Percentiles rank a stretch among this genome's conserved stretches.
Evolutionary conservation across 2,113 vertebrate genomes (phyloP).

Genomic region (Atractosteus spatula): DNA sequence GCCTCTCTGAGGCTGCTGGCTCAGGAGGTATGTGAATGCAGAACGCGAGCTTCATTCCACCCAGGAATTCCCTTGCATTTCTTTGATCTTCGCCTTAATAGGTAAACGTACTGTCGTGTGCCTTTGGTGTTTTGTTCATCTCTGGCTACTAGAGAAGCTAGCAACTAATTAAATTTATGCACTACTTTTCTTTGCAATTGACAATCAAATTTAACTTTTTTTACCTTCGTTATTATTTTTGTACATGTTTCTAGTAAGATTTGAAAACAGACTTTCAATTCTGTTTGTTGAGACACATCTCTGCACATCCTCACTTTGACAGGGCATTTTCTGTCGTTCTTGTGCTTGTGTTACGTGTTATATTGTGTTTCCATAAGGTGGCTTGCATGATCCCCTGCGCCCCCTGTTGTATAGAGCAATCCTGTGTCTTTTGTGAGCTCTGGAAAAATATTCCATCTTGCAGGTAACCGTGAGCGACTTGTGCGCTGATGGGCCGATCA

Average conservation of each 20-base stretch:
- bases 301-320: too few relatives aligned
- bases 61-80: background rate
- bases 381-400: background rate
- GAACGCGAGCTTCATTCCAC: background rate
- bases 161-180: background rate
- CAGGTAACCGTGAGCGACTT: conserved; percentile 61
- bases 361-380: background rate
- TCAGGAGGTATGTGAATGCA: conserved; percentile 64
- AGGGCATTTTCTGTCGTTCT: too few relatives aligned
- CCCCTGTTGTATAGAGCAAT: background rate
- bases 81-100: background rate
- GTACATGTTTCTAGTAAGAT: too few relatives aligned
- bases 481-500: conserved; percentile 46
- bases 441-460: background rate
- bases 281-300: too few relatives aligned
- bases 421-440: background rate
- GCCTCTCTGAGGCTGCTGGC: conserved; percentile 64
- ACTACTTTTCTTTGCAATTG: background rate
- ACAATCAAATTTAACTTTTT: too few relatives aligned
- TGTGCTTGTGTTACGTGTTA: too few relatives aligned
- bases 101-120: background rate
- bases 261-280: too few relatives aligned
- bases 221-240: too few relatives aligned
- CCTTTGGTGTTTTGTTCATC: background rate
- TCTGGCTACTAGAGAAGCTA: too few relatives aligned